Evolutionary conservation across 2,888 invertebrate genomes (phyloP).

Genomic region (Heliconius ethilla): DNA sequence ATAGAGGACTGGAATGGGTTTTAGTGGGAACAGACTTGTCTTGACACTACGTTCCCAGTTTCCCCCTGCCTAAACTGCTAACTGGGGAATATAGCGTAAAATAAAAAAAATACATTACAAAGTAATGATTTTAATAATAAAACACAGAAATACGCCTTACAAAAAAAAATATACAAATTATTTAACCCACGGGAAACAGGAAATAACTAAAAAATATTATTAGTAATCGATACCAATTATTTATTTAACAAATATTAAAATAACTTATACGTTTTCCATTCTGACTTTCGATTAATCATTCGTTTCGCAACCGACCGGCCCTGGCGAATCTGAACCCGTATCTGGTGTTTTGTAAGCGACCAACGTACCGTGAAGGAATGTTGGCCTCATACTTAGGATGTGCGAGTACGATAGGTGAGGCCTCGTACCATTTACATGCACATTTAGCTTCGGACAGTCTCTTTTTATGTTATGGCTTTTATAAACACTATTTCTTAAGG

Average conservation of each 20-base stretch:
- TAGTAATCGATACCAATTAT: background rate
- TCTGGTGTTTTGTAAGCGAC: conserved; percentile 65
- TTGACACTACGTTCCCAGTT: no score
- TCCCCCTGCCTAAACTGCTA: no score
- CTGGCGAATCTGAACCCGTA: conserved; percentile 56
- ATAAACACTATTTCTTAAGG: background rate
- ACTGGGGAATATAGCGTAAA: no score
- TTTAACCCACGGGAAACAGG: background rate
- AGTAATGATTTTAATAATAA: background rate
- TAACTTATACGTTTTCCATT: conserved; percentile 3
- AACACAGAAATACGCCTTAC: background rate
- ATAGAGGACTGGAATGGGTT: no score
- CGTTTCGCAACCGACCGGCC: conserved; percentile 49
- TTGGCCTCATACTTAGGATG: conserved; percentile 49
- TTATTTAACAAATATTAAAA: background rate
- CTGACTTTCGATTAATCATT: conserved; percentile 21
- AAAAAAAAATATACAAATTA: background rate
- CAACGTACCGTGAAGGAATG: conserved; percentile 68
- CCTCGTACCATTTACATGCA: conserved; percentile 40
- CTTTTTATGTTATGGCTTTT: conserved; percentile 32
- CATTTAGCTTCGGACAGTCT: conserved; percentile 37
- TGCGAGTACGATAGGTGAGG: conserved; percentile 41
- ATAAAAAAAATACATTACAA: background rate
- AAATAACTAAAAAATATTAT: background rate
- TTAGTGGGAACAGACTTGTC: no score